Base-by-base conservation (phyloP, 2,888 invertebrate genomes). In the Drosophila suboccidentalis region DNA sequence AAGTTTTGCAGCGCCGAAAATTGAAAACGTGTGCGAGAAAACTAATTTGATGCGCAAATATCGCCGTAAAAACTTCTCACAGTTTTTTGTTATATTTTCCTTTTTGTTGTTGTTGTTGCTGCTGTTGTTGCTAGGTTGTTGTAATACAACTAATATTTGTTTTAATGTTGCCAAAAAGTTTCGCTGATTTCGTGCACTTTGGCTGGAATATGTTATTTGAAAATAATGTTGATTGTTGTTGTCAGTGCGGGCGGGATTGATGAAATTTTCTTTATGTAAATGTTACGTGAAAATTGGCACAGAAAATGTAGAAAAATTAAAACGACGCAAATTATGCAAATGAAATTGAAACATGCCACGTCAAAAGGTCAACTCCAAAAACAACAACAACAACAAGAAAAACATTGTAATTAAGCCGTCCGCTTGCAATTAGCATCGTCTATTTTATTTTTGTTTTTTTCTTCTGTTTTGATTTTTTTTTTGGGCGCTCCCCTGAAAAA, bases 21-120 rank as follows among this genome's bases (percentile, higher is more conserved):
- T 85, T 86, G 80, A 73, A 86, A 88, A 82, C 80, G 80, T 90
- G 80, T 88, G 73, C 74, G 58, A 68, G 62, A 69, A 78, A 90
- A 84, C 86, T 87, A 85, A 85, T 85, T 89, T 82, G 74, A 78
- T 78, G 71, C 59, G 70, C 80, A 73, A 85, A 89, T 82, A 87
- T 72, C 49, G 44, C 49, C 22, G n/a, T 43, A 51, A 57, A 66
- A 66, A 71, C 44, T 72, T 68, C 60, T 15, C 34, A 19, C 22
- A 55, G 43, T 49, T 58, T 43, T 38, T 43, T 39, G n/a, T 57
- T 57, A 55, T 15, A 41, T 59, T 81, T 59, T 51, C 39, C 10
- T 26, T 19, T 17, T 41, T 55, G 26, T 15, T 26, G 41, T 10
- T n/a, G 29, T 41, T 51, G 41, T 38, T 41, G 15, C 51, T 58